These are phyloP conservation scores for Drosophila heteroneura DNA, from an alignment of 2,888 invertebrate species.

Conservation along the genomic window DNA sequence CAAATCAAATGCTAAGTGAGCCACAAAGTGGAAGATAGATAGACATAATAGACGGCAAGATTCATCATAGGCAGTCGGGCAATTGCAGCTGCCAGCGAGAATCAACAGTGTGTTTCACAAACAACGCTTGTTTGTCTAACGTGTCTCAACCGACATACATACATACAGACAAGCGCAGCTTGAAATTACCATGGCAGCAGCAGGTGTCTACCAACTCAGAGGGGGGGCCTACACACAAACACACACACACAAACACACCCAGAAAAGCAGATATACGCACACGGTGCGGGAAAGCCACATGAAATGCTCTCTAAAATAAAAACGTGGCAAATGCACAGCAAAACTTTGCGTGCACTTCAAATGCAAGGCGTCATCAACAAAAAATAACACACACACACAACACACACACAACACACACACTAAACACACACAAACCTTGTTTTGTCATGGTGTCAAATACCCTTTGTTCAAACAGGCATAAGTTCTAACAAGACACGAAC, in stretches of 20 bases:
- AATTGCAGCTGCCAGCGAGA: constrained; percentile 21
- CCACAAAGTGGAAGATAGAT: constrained; percentile 1
- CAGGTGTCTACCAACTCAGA: constrained; percentile 23
- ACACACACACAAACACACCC: constrained; percentile 1
- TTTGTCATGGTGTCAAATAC: constrained; percentile 15
- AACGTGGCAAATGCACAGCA: constrained; percentile 74
- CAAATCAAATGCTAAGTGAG: constrained; percentile 47
- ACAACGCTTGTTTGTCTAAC: constrained; percentile 43
- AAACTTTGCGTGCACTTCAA: constrained; percentile 68
- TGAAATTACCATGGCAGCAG: constrained; percentile 54
- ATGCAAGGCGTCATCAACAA: constrained; percentile 38
- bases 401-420: constrained; percentile 22
- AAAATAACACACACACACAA: constrained; percentile 15
- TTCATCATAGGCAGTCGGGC: constrained; percentile 6
- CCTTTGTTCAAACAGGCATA: constrained; percentile 3
- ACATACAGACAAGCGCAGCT: constrained; percentile 4
- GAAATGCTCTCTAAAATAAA: constrained; percentile 55
- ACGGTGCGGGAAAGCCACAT: constrained; percentile 29
- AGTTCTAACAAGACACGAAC: not conserved
- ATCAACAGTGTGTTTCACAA: constrained; percentile 40
- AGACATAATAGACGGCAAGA: constrained; percentile 12
- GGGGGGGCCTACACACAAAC: constrained; percentile 6
- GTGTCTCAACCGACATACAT: constrained; percentile 17
- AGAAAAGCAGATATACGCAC: not conserved
- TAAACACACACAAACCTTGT: constrained; percentile 18